A percentile compares a stretch with the other conserved stretches of the same genome.
These are phyloP conservation scores for Mobula hypostoma DNA, from an alignment of 2,113 vertebrate genomes.

Conservation along the genomic window DNA sequence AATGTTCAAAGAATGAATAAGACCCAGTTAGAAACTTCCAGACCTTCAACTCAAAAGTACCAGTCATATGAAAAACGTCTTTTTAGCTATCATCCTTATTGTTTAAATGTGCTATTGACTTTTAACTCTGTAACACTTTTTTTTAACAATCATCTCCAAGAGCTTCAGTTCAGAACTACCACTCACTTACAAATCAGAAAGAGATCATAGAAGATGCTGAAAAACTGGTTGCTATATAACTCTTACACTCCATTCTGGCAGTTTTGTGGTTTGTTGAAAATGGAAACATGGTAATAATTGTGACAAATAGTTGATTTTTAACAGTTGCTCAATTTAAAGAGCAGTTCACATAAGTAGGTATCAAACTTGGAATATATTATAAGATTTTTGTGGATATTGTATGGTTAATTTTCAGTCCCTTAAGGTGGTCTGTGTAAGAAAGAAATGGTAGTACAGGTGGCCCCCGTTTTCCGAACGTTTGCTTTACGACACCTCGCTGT, in stretches of 20 bases:
- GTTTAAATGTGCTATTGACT: not conserved
- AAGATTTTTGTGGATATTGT: not conserved
- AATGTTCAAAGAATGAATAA: not conserved
- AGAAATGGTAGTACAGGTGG: not conserved
- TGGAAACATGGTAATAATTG: not conserved
- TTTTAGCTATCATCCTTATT: too few relatives aligned
- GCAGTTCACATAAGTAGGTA: not conserved
- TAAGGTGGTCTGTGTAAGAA: not conserved
- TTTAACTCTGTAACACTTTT: not conserved
- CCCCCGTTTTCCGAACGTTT: too few relatives aligned
- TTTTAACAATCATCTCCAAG: not conserved
- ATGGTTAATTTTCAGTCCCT: not conserved
- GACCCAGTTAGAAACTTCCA: not conserved
- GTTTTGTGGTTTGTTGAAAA: not conserved
- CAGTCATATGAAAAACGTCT: too few relatives aligned
- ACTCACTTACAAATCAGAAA: not conserved
- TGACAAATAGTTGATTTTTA: not conserved
- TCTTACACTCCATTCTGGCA: not conserved
- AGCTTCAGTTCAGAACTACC: not conserved
- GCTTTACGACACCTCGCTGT: too few relatives aligned
- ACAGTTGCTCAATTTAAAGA: not conserved
- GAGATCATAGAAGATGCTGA: not conserved
- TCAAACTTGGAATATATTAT: not conserved
- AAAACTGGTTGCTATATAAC: not conserved
- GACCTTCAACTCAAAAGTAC: too few relatives aligned